Evolutionary conservation across 1,140 invertebrate genomes (phyloP), one percentile per base, ranked within the genome.

Genomic region (Cryptotermes secundus): DNA sequence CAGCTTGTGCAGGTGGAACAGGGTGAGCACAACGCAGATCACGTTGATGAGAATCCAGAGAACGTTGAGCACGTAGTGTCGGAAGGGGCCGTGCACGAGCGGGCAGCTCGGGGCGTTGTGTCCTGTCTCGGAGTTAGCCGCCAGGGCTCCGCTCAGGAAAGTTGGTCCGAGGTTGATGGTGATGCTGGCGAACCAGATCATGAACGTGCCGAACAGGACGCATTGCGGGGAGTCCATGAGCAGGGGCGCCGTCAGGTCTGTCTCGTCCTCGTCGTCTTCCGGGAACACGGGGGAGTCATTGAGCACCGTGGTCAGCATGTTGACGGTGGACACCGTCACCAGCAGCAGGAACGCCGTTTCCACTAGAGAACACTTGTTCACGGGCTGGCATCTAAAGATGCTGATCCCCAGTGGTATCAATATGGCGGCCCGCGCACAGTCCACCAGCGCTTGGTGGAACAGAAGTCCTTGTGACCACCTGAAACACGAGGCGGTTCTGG

Each of bases 121-220:
- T 0, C 93, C 93, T n/a, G 92, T 92, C 86, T 96, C 95, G 0
- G 94, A 93, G 87, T 96, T 96, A n/a, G 95, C 95, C 0, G 96
- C 95, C 80, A 97, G 89, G 19, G 96, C 96, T 4, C 96, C 96
- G 84, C 94, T 96, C 86, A 97, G 90, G 90, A 98, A 97, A 9
- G 96, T 97, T 4, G 96, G 96, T 10, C 96, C 96, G 86, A 98
- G 92, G 90, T 98, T 97, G 88, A 98, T 96, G 19, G 96, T 97
- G 87, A 97, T 95, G 83, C 94, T 95, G 22, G 95, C 94, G 90
- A 97, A 97, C 97, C 96, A 97, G 87, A 97, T 97, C 94, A 97
- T 97, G 90, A 96, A 96, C 38, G 96, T 95, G 24, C 96, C 96
- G 90, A 97, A 98, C 35, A 97, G 92, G 12, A 97, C 96, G 89